Evolutionary conservation across 2,113 vertebrate genomes (phyloP).

Genomic region (Aramus guarauna): DNA sequence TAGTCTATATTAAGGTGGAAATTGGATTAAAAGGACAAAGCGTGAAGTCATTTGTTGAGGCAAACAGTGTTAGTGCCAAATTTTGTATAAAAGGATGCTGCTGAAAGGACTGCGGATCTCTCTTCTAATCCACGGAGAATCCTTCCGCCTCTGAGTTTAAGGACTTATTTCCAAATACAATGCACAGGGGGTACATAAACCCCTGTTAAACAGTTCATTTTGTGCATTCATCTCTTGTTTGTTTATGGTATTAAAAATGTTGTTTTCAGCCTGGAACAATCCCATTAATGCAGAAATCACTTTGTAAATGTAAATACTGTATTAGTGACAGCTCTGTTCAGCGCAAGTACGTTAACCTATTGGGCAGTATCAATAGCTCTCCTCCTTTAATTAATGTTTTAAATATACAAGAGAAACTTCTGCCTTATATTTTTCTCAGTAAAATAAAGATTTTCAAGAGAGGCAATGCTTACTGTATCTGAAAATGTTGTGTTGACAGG

Average conservation of each 20-base stretch:
- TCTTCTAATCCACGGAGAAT: slow-evolving; percentile 37
- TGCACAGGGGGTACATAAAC: slow-evolving; percentile 50
- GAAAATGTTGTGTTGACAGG: not conserved
- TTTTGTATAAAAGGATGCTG: slow-evolving; percentile 31
- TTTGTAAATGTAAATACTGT: slow-evolving; percentile 37
- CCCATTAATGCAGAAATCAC: slow-evolving; percentile 22
- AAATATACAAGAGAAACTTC: not conserved
- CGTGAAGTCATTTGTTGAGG: slow-evolving; percentile 45
- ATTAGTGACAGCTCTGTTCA: slow-evolving; percentile 6
- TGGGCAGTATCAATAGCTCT: not conserved
- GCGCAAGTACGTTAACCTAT: not conserved
- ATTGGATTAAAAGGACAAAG: slow-evolving; percentile 59
- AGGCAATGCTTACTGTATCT: not conserved
- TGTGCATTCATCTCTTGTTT: slow-evolving; percentile 46
- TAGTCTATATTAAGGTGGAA: slow-evolving; percentile 41
- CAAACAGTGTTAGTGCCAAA: slow-evolving; percentile 40
- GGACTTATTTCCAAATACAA: slow-evolving; percentile 40
- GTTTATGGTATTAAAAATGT: slow-evolving; percentile 48
- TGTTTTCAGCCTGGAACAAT: slow-evolving; percentile 40
- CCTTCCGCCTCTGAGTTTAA: slow-evolving; percentile 31
- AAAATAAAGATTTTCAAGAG: not conserved
- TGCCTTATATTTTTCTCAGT: not conserved
- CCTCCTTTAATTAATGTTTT: not conserved
- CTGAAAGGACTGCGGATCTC: not conserved
- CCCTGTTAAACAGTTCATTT: slow-evolving; percentile 56